Base-by-base conservation (phyloP, 2,888 invertebrate genomes). In the Synergus gifuensis region DNA sequence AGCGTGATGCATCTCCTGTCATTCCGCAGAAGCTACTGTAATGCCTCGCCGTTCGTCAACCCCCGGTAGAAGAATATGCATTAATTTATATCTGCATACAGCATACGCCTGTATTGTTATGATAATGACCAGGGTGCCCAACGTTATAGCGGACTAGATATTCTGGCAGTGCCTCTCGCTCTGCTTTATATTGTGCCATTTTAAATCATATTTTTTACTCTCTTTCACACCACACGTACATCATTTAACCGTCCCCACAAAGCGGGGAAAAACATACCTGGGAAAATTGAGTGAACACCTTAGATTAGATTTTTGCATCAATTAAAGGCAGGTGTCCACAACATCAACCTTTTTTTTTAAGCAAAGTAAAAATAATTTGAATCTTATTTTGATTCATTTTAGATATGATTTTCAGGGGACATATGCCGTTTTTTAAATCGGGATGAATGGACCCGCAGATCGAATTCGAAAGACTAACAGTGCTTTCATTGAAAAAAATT, bases 31-130 rank as follows among this genome's bases (percentile, higher is more conserved):
- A 83, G 80, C 79, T 78, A 81, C 84, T 79, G 78, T 80, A 79
- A 54, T 78, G 60, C 76, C 76, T 69, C 81, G 78, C 69, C 82
- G 82, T 83, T 86, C 86, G 87, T 88, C 90, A 88, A 88, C 88
- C 88, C 91, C 87, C 87, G 83, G 78, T 86, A 87, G 88, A 90
- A 90, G 91, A 91, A 91, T 90, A 90, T 89, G 90, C 91, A 91
- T 92, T 92, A 92, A 92, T 92, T 92, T 91, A 89, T 91, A 91
- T 92, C 91, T 88, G 89, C 91, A 89, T 90, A 89, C 89, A 87
- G 89, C 91, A 89, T 90, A 89, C 89, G 87, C 83, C 84, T 83
- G 87, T 83, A 91, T 92, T 92, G 91, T 92, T 87, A 92, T 92
- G 92, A 87, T 91, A 92, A 92, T 92, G 83, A 82, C 81, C 82